phyloP scores from a whole-genome alignment of 2,797 vertebrate species.

The Cuniculus paca region DNA sequence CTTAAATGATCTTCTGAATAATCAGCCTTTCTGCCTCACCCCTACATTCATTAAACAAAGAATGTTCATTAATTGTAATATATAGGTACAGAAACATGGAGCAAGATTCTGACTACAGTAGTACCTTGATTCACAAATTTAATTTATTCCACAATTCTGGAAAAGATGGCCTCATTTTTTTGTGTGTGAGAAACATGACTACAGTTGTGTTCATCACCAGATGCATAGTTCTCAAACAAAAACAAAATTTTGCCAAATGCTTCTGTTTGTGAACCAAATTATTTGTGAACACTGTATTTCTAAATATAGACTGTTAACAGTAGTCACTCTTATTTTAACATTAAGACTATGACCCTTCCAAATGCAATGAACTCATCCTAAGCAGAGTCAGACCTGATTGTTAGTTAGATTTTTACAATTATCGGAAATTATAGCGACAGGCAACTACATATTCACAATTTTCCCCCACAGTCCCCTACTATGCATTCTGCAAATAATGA shows the following conservation, averaged over 20 bases:
- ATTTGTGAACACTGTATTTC: neutral
- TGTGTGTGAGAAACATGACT: neutral
- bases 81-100: neutral
- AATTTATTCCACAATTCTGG: neutral
- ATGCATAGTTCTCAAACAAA: neutral
- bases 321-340: conserved; percentile 52
- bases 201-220: neutral
- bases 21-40: conserved; percentile 15
- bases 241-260: neutral
- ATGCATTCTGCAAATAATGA: neutral
- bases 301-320: conserved; percentile 50
- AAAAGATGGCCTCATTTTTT: neutral
- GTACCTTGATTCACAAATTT: neutral
- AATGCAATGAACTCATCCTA: conserved; percentile 44
- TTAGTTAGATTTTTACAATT: conserved; percentile 46
- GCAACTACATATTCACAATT: neutral
- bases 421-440: conserved; percentile 40
- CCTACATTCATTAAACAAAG: conserved; percentile 6
- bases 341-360: conserved; percentile 22
- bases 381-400: conserved; percentile 1
- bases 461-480: neutral
- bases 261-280: neutral
- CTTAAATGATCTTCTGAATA: conserved; percentile 54
- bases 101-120: conserved; percentile 52
- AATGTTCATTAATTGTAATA: conserved; percentile 41